A percentile compares a stretch with the other conserved stretches of the same genome.
phyloP scores from a whole-genome alignment of 2,888 invertebrate genomes.

The Diplolepis rosae region DNA sequence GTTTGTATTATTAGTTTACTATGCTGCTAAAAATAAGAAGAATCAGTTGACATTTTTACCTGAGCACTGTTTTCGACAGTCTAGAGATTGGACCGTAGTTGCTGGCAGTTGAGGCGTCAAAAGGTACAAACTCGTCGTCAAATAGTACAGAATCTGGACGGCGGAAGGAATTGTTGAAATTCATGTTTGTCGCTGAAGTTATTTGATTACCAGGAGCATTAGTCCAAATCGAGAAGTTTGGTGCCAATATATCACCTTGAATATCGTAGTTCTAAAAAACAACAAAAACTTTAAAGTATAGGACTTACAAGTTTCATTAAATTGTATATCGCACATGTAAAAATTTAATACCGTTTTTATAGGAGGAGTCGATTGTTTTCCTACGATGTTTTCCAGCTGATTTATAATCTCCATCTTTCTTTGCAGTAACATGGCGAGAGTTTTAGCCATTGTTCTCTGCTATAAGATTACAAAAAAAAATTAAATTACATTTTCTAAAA shows the following conservation, averaged over 20 bases:
- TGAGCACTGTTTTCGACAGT: constrained; percentile 66
- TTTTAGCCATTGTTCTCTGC: constrained; percentile 74
- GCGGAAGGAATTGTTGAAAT: constrained; percentile 70
- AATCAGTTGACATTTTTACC: constrained; percentile 51
- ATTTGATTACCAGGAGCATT: constrained; percentile 62
- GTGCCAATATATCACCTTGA: constrained; percentile 60
- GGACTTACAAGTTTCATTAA: too few species aligned
- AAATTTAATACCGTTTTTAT: constrained; percentile 62
- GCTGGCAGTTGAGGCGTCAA: constrained; percentile 79
- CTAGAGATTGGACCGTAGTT: constrained; percentile 83
- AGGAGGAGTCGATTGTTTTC: constrained; percentile 70
- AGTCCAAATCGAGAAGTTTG: constrained; percentile 70
- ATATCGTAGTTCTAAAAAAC: constrained; percentile 64
- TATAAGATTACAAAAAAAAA: constrained; percentile 41
- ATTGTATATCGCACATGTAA: not conserved
- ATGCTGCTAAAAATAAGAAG: not conserved
- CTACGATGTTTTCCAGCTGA: constrained; percentile 78
- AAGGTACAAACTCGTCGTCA: constrained; percentile 81
- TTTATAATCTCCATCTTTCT: constrained; percentile 79
- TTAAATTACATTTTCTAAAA: constrained; percentile 18
- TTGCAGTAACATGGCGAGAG: constrained; percentile 77
- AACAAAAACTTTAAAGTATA: too few species aligned
- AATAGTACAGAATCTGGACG: constrained; percentile 77
- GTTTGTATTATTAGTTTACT: not conserved
- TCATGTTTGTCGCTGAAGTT: constrained; percentile 59